Evolutionary conservation across 2,797 vertebrate species (phyloP).

Genomic region (Choloepus didactylus): DNA sequence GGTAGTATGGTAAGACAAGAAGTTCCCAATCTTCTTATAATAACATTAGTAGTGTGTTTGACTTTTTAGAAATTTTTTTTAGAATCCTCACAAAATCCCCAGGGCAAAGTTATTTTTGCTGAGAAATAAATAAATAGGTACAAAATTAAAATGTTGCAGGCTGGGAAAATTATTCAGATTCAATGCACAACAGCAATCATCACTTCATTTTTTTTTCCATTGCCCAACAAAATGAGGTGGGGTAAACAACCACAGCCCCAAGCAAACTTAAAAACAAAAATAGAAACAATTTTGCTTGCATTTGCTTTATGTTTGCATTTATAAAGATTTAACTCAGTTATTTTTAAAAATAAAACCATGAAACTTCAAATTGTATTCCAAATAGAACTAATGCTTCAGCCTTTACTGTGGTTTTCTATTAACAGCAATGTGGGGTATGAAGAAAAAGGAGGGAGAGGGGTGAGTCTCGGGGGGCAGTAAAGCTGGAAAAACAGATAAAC

Average conservation of each 20-base stretch:
- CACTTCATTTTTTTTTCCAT: not conserved
- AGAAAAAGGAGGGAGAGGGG: not conserved
- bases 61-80: not conserved
- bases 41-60: not conserved
- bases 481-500: not conserved
- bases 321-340: not conserved
- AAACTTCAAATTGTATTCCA: not conserved
- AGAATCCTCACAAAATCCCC: not conserved
- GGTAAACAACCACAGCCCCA: not conserved
- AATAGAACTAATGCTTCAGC: not conserved
- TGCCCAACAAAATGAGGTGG: not conserved
- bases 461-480: not conserved
- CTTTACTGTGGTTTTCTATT: not conserved
- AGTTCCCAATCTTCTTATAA: not conserved
- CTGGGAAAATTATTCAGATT: not conserved
- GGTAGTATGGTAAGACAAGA: not conserved
- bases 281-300: not conserved
- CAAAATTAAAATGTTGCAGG: not conserved
- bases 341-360: conserved; percentile 38
- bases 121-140: not conserved
- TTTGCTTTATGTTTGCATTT: not conserved
- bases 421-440: not conserved
- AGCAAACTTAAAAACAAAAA: not conserved
- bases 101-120: not conserved
- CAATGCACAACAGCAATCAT: not conserved